Evolutionary conservation across 2,797 vertebrate genomes (phyloP).

Genomic region (Trichosurus vulpecula): DNA sequence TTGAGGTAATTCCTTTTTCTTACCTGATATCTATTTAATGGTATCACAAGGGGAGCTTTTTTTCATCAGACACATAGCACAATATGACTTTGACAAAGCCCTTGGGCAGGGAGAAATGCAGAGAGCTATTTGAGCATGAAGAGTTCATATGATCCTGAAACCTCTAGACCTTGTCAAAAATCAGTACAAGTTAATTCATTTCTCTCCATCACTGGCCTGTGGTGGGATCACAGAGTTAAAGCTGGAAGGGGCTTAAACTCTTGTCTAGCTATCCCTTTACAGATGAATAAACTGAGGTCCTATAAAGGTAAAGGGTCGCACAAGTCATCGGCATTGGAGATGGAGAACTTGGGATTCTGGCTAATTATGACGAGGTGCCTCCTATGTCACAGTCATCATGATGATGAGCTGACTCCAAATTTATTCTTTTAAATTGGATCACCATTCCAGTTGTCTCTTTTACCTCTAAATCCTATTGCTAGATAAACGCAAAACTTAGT

Average conservation of each 20-base stretch:
- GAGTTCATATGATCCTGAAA: neutral
- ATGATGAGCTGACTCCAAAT: neutral
- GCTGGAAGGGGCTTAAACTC: neutral
- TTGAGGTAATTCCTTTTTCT: neutral
- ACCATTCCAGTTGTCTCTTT: neutral
- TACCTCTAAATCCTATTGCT: neutral
- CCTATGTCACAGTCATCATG: neutral
- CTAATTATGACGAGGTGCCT: neutral
- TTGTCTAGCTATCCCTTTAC: neutral
- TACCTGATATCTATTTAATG: conserved; percentile 1
- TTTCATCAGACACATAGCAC: neutral
- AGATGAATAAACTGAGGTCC: neutral
- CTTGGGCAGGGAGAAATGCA: neutral
- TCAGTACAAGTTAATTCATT: neutral
- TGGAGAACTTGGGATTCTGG: neutral
- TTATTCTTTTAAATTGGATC: neutral
- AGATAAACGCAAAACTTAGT: neutral
- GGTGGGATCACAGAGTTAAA: neutral
- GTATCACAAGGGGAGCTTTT: neutral
- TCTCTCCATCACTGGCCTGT: neutral
- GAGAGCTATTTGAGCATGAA: neutral
- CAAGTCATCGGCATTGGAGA: neutral
- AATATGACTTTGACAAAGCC: conserved; percentile 8
- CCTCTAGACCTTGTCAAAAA: neutral
- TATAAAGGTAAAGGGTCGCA: neutral